Evolutionary conservation across 2,888 invertebrate genomes (phyloP), one percentile per base, ranked within the genome.

Genomic region (Gonocerus acuteangulatus): DNA sequence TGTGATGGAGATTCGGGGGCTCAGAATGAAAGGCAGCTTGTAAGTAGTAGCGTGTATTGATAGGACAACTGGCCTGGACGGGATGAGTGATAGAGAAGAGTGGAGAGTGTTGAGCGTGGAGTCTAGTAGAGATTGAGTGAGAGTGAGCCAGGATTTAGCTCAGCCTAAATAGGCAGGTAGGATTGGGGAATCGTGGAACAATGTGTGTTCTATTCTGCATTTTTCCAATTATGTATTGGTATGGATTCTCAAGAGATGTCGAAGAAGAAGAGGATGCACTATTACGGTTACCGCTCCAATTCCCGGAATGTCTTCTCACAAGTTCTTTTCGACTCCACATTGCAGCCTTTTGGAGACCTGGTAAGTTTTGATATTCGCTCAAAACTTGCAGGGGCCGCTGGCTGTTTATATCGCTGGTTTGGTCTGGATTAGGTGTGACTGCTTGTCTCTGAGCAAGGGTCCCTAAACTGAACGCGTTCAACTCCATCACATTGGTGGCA

Each of bases 281-380:
- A 73, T 94, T 94, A 15, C 95, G 81, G 74, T 95, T 95, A 0
- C 95, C 94, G 67, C 92, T 92, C 92, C 93, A 93, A 72, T 92
- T 93, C 1, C 93, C 93, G 0, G 92, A 92, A 73, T 93, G 93
- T 62, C 93, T 79, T 59, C 89, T 77, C 58, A 88, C 68, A 3
- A 70, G 61, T 48, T 69, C 68, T 22, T 67, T 65, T 16, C 69
- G 66, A n/a, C 23, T 27, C 63, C 52, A 61, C 54, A 54, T 54
- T 23, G n/a, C 54, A 2, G 48, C 49, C 19, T 62, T 65, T 70
- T 85, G 84, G 56, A 65, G 48, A 84, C 83, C 36, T 19, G 79
- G 80, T 39, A 86, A 73, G 70, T 86, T 86, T 72, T 86, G 86
- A 70, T 86, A 86, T 65, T 86, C 85, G 65, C 81, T 62, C 18